Evolutionary conservation across 2,113 vertebrate genomes (phyloP).

Genomic region (Lamprologus tigripictilis): DNA sequence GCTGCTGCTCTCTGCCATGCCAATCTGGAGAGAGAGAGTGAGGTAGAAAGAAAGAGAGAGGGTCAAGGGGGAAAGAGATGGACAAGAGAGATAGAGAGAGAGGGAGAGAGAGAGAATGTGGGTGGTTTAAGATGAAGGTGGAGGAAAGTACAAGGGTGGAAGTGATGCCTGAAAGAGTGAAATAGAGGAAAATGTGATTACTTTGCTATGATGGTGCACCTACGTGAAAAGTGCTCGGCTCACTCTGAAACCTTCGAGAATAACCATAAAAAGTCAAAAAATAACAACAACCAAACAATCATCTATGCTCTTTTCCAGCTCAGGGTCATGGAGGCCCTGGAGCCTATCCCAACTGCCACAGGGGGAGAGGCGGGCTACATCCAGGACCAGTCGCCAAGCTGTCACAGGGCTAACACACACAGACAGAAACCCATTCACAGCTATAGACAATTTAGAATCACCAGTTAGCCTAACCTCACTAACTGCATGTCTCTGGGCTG

Average conservation of each 20-base stretch:
- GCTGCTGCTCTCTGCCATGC: conserved; percentile 87
- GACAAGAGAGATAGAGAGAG: background rate
- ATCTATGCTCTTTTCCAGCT: background rate
- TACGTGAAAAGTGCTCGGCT: background rate
- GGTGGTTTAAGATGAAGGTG: background rate
- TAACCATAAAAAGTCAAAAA: background rate
- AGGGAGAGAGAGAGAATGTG: background rate
- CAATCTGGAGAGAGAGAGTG: conserved; percentile 83
- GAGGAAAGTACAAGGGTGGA: background rate
- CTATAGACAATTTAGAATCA: background rate
- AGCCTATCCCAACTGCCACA: background rate
- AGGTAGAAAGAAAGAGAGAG: conserved; percentile 15
- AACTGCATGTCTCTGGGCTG: background rate
- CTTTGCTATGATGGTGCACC: background rate
- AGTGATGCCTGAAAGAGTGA: background rate
- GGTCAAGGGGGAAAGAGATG: background rate
- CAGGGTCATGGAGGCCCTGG: background rate
- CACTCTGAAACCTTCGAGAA: background rate
- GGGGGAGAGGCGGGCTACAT: background rate
- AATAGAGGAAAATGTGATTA: background rate
- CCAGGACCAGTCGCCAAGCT: background rate
- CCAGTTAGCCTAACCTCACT: background rate
- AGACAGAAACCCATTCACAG: background rate
- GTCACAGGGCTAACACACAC: background rate
- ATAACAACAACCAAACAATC: background rate